Evolutionary conservation across 2,888 invertebrate species (phyloP).

Genomic region (Crioceris asparagi): DNA sequence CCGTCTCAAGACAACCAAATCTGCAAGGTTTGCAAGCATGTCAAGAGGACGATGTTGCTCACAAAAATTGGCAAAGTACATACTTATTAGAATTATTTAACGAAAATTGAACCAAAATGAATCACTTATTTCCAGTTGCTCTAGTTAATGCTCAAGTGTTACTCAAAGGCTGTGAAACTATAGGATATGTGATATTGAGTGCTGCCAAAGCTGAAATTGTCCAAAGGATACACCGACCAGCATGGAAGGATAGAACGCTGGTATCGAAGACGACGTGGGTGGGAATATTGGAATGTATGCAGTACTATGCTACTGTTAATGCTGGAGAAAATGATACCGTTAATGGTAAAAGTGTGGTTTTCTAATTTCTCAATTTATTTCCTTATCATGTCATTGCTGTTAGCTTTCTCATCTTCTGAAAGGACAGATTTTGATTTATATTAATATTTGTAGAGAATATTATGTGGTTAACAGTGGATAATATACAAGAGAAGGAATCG

Average conservation of each 20-base stretch:
- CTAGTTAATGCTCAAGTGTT: constrained; percentile 89
- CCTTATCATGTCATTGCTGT: too few relatives aligned
- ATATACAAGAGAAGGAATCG: constrained; percentile 78
- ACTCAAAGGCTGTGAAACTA: constrained; percentile 91
- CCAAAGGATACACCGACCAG: constrained; percentile 73
- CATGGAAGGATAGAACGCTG: constrained; percentile 76
- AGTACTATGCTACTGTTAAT: constrained; percentile 97
- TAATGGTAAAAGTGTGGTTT: constrained; percentile 29
- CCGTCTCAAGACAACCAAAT: constrained; percentile 62
- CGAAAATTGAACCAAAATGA: not conserved
- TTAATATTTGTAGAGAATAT: constrained; percentile 61
- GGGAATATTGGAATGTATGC: constrained; percentile 93
- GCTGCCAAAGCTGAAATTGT: constrained; percentile 93
- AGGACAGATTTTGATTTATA: too few relatives aligned
- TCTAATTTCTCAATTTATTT: too few relatives aligned
- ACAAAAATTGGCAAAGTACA: constrained; percentile 90
- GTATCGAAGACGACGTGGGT: constrained; percentile 95
- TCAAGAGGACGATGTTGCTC: constrained; percentile 80
- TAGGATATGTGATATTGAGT: constrained; percentile 93
- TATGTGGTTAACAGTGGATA: constrained; percentile 91
- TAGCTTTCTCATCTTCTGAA: too few relatives aligned
- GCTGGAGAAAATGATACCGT: constrained; percentile 58
- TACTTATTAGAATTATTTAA: constrained; percentile 7
- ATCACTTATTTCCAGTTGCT: constrained; percentile 50
- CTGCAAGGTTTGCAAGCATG: constrained; percentile 79